These are phyloP conservation scores for Neelides sp. DNA, from an alignment of 1,140 invertebrate genomes.

Conservation along the genomic window DNA sequence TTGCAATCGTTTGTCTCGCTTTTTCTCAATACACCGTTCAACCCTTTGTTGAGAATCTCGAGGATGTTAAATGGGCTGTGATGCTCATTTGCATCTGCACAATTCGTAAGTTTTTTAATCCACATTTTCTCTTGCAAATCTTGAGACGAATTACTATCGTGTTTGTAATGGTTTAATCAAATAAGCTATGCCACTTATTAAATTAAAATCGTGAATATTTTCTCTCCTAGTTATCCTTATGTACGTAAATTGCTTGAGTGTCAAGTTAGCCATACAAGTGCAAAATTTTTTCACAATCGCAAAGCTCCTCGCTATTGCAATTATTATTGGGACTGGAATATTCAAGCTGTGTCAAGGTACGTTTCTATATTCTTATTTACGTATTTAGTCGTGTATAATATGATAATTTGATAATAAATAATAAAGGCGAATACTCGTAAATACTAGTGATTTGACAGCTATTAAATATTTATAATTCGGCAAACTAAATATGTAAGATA, in stretches of 20 bases:
- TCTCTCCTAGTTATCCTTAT: constrained; percentile 9
- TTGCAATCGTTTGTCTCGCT: constrained; percentile 37
- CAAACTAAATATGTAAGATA: no score
- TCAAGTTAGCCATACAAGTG: constrained; percentile 36
- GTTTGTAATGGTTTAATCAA: background rate
- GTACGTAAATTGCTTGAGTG: constrained; percentile 19
- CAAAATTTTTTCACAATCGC: constrained; percentile 79
- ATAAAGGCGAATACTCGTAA: background rate
- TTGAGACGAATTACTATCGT: constrained; percentile 48
- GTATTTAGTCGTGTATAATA: background rate
- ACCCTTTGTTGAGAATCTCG: constrained; percentile 33
- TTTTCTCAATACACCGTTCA: constrained; percentile 38
- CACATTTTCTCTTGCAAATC: background rate
- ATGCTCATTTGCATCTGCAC: constrained; percentile 10
- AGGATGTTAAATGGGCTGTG: constrained; percentile 34
- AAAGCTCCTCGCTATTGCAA: constrained; percentile 68
- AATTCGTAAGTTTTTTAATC: constrained; percentile 22
- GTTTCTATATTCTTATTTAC: no score
- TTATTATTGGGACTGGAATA: constrained; percentile 67
- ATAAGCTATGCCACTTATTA: background rate
- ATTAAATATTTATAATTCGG: no score
- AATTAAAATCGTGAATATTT: background rate
- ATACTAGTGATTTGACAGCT: background rate
- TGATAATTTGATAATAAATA: background rate
- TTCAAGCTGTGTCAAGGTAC: constrained; percentile 63